Evolutionary conservation across 2,888 invertebrate species (phyloP), one percentile per base, ranked within the genome.

Genomic region (Lepetodrilus schrolli): DNA sequence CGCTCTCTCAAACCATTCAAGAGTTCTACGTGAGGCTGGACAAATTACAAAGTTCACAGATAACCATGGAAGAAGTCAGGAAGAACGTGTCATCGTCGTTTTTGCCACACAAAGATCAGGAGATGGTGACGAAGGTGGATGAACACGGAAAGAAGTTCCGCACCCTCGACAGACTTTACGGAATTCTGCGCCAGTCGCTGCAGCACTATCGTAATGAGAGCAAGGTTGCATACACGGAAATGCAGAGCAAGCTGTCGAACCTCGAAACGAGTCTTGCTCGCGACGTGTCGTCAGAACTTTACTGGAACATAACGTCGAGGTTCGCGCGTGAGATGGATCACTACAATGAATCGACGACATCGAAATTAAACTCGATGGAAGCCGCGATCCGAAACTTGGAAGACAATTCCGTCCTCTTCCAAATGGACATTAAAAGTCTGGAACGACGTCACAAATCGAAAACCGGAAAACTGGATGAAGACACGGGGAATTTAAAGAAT

Each of bases 141-240:
- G 70, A 70, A 49, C 70, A 50, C 17, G 48, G 37, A 37, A 66
- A 49, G 66, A 73, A 36, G 68, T 47, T 78, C 48, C 68, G 72
- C 20, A 78, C 74, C 48, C 66, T 79, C 66, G 81, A 79, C 37
- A 69, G 78, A 4, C 73, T 76, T 3, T 51, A 72, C 26, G 68
- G 58, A 36, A 77, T 81, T 13, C 80, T 79, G 70, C 76, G 78
- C 48, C 76, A 81, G 49, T 78, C 83, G 1, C 65, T 83, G 17
- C 75, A 78, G 21, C 81, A 81, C 66, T 81, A 80, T 36, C 75
- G 78, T n/a, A 82, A 83, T 78, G 80, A 83, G 49, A 80, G 78
- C 58, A 77, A 78, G 66, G 30, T 72, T 21, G 74, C 70, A 26
- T 78, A 74, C 26, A 47, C 51, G 10, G 75, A 78, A 30, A 37